Evolutionary conservation across 2,113 vertebrate genomes (phyloP).

Genomic region (Crotalus helleri): DNA sequence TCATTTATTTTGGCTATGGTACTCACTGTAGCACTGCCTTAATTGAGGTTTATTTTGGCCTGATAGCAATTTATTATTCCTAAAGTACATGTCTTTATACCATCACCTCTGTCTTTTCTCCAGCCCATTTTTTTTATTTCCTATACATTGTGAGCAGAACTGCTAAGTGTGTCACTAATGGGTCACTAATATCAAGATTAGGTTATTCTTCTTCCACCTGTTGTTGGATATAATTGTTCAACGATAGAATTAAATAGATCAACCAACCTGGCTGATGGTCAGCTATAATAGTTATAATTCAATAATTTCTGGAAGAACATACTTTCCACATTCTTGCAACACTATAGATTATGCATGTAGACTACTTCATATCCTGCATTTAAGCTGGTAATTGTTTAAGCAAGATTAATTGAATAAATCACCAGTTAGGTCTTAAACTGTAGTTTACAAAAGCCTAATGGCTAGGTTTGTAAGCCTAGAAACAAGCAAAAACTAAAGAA

Average conservation of each 20-base stretch:
- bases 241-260: background rate
- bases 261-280: background rate
- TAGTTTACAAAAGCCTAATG: background rate
- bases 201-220: background rate
- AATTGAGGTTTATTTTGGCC: background rate
- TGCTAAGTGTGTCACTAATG: background rate
- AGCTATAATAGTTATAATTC: background rate
- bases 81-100: background rate
- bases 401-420: background rate
- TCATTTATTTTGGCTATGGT: background rate
- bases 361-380: background rate
- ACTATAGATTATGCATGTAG: background rate
- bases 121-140: background rate
- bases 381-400: background rate
- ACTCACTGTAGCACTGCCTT: background rate
- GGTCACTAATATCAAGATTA: background rate
- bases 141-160: background rate
- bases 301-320: background rate
- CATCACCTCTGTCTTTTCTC: background rate
- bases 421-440: background rate
- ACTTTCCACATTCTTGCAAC: background rate
- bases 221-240: background rate
- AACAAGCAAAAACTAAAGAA: background rate
- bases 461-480: background rate
- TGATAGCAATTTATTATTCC: background rate